Base-by-base conservation (phyloP, 2,797 vertebrate genomes). In the Chiropotes sagulatus region DNA sequence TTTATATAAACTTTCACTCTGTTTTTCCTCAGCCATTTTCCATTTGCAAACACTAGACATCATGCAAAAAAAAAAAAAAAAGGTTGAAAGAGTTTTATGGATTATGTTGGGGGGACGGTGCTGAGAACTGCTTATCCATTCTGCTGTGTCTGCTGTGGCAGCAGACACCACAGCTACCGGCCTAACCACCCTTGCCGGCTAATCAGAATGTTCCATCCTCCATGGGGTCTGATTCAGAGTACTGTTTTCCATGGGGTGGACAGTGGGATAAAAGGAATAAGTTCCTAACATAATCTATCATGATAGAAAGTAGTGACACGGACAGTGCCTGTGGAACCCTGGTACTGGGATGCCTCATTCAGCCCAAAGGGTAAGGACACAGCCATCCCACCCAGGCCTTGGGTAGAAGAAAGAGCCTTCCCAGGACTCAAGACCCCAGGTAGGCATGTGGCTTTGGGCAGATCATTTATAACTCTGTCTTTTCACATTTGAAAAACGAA, bases 1-100 rank as follows among this genome's bases (percentile, higher is more conserved):
- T 99, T 99, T 98, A 99, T 99, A 98, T 97, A 99, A 99, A 98
- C 98, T 98, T 99, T 98, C 98, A 98, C 98, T 98, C 98, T 94
- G 98, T 98, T 97, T 98, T 98, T 98, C 98, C 98, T 98, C 97
- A 98, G 98, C 98, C 98, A 98, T 98, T 97, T 98, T 97, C 98
- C 98, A 98, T 98, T 98, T 98, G 98, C 97, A 97, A 98, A 98
- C 96, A 98, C 98, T 98, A 98, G 96, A 98, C 97, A 97, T 97
- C 98, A 97, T 93, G 90, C 67, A 96, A 96, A 70, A 89, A 81
- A 61, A 79, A 79, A 79, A 50, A 50, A 87, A 44, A 64, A 73
- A 81, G 86, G 54, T 54, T 96, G 97, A 97, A 88, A 97, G 95
- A 97, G 93, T 90, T 97, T 98, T 98, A 96, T 97, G 92, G 97